These are phyloP conservation scores for Lasaia peninsularis DNA, from an alignment of 1,140 invertebrate genomes.

Conservation along the genomic window DNA sequence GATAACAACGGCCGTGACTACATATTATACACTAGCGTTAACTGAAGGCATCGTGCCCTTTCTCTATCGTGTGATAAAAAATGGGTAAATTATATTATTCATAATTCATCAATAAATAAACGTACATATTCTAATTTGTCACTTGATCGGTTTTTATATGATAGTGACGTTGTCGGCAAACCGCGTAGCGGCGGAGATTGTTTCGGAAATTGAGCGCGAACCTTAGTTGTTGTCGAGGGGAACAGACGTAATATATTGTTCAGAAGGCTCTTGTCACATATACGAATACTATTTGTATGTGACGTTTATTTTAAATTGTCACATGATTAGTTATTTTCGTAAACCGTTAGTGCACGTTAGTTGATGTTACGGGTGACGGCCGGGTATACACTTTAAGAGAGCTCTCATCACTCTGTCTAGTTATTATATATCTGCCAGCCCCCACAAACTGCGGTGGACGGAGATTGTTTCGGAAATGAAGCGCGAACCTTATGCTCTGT, in stretches of 20 bases:
- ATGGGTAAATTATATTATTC: too few species aligned
- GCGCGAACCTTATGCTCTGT: not conserved
- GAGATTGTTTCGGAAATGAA: conserved; percentile 13
- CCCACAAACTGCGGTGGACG: not conserved
- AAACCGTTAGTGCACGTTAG: too few species aligned
- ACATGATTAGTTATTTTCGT: not conserved
- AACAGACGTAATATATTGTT: not conserved
- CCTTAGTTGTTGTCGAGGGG: not conserved
- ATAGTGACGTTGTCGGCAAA: not conserved
- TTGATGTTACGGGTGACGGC: too few species aligned
- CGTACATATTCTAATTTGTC: conserved; percentile 3
- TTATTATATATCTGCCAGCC: not conserved
- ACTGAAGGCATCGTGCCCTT: too few species aligned
- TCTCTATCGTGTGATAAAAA: too few species aligned
- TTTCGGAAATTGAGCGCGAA: conserved; percentile 9
- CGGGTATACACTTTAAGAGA: too few species aligned
- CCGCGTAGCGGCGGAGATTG: conserved; percentile 13
- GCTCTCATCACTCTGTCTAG: too few species aligned
- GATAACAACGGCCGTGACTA: too few species aligned
- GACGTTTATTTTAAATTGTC: too few species aligned
- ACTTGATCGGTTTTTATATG: conserved; percentile 7
- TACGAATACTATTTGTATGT: too few species aligned
- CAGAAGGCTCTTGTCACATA: not conserved
- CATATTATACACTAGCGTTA: too few species aligned
- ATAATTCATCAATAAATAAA: conserved; percentile 4